Base-by-base conservation (phyloP, 2,113 vertebrate genomes). In the Passer domesticus region DNA sequence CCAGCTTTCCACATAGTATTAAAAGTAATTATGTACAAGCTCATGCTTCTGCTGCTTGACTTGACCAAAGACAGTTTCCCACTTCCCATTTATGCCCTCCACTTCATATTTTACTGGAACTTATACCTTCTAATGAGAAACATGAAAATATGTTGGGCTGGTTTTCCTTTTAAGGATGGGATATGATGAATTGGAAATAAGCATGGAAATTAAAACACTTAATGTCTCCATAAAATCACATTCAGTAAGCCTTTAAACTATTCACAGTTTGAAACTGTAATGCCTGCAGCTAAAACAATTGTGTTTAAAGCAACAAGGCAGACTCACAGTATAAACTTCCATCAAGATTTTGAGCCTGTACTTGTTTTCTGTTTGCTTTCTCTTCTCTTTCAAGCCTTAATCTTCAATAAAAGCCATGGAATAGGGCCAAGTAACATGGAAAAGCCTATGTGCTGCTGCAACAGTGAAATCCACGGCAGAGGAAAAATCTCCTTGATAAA, bases 201-300 rank as follows among this genome's bases (percentile, higher is more conserved):
- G 64, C 52, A 41, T 21, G 85, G 87, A 82, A 78, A 95, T 94
- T 80, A 85, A 90, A 92, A 44, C 44, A 75, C 68, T 83, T 67
- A 81, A 70, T 39, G 49, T 78, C 64, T 78, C 72, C 55, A 75
- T 92, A 78, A 96, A 88, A 86, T 72, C 4, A 5, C 37, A 46
- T 90, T 90, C 76, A 90, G 22, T 81, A 60, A 94, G 73, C 72
- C 49, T 72, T 94, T 94, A 87, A 90, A 94, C 50, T 95, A 84
- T 89, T 94, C 84, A 89, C 59, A 87, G 62, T 87, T 94, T 23
- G 33, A 80, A 92, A 90, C 11, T 49, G 41, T 72, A 81, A 90
- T 60, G 79, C 87, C 88, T 81, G 79, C 41, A 96, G 92, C 92
- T 93, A 83, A 93, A 86, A 27, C 47, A 70, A 59, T 75, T 87